Percentiles rank a stretch among this genome's conserved stretches.
These are phyloP conservation scores for Eonycteris spelaea DNA, from an alignment of 2,113 vertebrate genomes.

Conservation along the genomic window DNA sequence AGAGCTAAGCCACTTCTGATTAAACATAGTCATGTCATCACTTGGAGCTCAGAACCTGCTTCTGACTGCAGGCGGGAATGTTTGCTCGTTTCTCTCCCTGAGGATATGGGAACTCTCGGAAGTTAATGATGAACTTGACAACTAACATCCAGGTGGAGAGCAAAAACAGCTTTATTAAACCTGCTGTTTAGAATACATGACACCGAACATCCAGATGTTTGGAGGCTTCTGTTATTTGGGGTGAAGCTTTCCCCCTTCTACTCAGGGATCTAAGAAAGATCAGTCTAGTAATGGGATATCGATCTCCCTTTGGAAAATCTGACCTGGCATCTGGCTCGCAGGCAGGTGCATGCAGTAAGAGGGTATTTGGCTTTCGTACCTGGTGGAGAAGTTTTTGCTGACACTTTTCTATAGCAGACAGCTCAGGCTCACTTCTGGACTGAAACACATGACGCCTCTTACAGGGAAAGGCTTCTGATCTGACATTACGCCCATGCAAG, in stretches of 20 bases:
- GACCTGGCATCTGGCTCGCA: neutral
- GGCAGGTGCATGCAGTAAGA: neutral
- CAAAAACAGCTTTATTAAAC: neutral
- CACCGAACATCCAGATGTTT: neutral
- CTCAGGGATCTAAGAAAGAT: neutral
- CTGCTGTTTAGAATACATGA: neutral
- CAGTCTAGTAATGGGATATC: neutral
- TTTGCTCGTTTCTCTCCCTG: neutral
- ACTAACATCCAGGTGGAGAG: neutral
- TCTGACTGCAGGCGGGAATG: neutral
- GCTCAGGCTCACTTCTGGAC: neutral
- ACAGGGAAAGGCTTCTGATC: neutral
- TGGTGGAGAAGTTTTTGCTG: neutral
- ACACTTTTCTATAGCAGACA: neutral
- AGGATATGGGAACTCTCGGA: neutral
- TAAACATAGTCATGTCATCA: neutral
- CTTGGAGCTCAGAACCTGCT: neutral
- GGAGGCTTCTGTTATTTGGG: neutral
- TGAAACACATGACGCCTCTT: neutral
- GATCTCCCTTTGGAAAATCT: neutral
- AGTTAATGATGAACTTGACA: neutral
- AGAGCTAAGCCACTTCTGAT: neutral
- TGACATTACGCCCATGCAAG: neutral
- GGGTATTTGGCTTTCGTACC: neutral
- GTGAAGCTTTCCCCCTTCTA: neutral